phyloP scores from a whole-genome alignment of 2,888 invertebrate genomes.

The Gymnosoma rotundatum region DNA sequence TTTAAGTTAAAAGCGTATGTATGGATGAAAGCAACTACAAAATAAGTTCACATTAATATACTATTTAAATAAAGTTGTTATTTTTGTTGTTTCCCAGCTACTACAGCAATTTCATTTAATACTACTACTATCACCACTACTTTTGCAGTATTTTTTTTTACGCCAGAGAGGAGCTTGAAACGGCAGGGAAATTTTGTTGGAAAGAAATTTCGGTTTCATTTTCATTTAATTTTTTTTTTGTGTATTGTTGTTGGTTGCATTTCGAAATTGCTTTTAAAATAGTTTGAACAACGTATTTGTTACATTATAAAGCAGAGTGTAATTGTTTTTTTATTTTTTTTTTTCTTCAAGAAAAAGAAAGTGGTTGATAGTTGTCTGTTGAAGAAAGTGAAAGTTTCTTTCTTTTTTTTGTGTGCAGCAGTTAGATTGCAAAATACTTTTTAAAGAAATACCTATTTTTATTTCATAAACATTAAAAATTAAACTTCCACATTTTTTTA shows the following conservation, averaged over 20 bases:
- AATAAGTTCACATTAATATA: slow-evolving; percentile 35
- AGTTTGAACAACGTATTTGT: slow-evolving; percentile 14
- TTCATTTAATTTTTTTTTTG: slow-evolving; percentile 75
- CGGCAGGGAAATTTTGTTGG: slow-evolving; percentile 28
- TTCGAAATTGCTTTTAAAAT: slow-evolving; percentile 61
- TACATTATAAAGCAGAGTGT: neutral
- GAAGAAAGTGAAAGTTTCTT: slow-evolving; percentile 65
- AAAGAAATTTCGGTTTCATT: slow-evolving; percentile 79
- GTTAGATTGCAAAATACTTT: slow-evolving; percentile 13
- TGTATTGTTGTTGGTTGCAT: slow-evolving; percentile 58
- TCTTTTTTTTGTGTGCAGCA: neutral
- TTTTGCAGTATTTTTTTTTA: neutral
- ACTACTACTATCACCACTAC: slow-evolving; percentile 34
- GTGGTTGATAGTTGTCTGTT: slow-evolving; percentile 56
- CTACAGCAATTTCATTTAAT: slow-evolving; percentile 35
- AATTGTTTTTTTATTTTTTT: slow-evolving; percentile 40
- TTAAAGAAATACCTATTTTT: neutral
- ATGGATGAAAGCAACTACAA: slow-evolving; percentile 22
- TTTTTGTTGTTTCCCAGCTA: slow-evolving; percentile 7
- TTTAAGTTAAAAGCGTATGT: neutral
- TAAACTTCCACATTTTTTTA: too few species aligned
- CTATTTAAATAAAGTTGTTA: neutral
- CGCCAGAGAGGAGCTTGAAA: slow-evolving; percentile 14
- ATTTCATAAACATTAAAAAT: too few species aligned
- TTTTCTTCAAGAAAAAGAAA: slow-evolving; percentile 74